These are phyloP conservation scores for Drosophila santomea DNA, from an alignment of 1,140 invertebrate species.

Conservation along the genomic window DNA sequence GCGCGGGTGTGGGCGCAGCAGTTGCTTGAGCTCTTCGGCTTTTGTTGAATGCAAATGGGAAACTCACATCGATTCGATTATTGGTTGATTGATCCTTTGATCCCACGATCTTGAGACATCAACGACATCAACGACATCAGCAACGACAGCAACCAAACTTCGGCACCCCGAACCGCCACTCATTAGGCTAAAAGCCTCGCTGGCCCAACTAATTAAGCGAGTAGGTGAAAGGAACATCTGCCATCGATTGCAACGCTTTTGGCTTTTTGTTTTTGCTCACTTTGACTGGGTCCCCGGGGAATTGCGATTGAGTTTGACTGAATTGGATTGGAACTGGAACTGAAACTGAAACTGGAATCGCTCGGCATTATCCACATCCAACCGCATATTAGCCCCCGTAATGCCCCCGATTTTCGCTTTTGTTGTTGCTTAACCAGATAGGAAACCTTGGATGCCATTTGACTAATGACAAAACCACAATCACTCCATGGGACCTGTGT, in stretches of 20 bases:
- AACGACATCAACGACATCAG: too few relatives aligned
- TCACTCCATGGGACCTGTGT: neutral
- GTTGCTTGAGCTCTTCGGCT: neutral
- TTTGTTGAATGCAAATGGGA: slow-evolving; percentile 41
- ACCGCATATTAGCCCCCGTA: slow-evolving; percentile 63
- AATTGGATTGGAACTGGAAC: too few relatives aligned
- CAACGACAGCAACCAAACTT: too few relatives aligned
- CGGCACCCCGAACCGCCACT: slow-evolving; percentile 2
- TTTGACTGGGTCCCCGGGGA: slow-evolving; percentile 47
- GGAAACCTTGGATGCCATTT: slow-evolving; percentile 26
- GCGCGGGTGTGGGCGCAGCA: slow-evolving; percentile 11
- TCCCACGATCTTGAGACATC: slow-evolving; percentile 1
- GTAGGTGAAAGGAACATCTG: slow-evolving; percentile 47
- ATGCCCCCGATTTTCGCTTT: slow-evolving; percentile 18
- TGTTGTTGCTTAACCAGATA: slow-evolving; percentile 71
- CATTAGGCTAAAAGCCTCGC: slow-evolving; percentile 72
- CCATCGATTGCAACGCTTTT: slow-evolving; percentile 20
- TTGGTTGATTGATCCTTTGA: slow-evolving; percentile 65
- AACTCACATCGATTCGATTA: slow-evolving; percentile 42
- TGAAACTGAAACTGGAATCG: too few relatives aligned
- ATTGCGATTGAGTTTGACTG: slow-evolving; percentile 4
- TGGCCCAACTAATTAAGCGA: slow-evolving; percentile 56
- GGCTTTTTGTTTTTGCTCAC: slow-evolving; percentile 69
- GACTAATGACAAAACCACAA: slow-evolving; percentile 41
- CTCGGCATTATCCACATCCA: slow-evolving; percentile 15